phyloP scores from a whole-genome alignment of 2,797 vertebrate genomes.

The Microctenopoma lineatum region DNA sequence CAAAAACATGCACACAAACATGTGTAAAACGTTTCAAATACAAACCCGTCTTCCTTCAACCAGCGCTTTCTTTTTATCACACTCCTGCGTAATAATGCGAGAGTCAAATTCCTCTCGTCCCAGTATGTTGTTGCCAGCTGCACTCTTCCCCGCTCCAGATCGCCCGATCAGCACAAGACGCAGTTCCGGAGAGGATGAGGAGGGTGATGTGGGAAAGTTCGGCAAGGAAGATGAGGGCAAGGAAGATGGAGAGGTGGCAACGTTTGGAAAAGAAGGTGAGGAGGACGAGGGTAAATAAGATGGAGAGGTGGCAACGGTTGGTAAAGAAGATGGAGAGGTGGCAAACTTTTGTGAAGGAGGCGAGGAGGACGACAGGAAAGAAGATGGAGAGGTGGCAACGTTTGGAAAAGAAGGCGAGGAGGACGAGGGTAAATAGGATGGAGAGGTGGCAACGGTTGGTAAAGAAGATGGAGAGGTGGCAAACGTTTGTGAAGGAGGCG shows the following conservation, averaged over 20 bases:
- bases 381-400: not conserved
- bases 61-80: slow-evolving; percentile 74
- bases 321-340: not conserved
- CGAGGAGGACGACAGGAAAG: not conserved
- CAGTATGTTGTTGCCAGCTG: slow-evolving; percentile 78
- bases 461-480: not conserved
- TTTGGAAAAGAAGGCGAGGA: not conserved
- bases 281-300: not conserved
- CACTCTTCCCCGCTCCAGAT: slow-evolving; percentile 81
- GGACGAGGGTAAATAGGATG: not conserved
- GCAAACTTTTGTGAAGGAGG: slow-evolving; percentile 18
- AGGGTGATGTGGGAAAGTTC: not conserved
- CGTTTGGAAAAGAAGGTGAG: not conserved
- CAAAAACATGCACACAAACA: not conserved
- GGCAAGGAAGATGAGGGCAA: too few species aligned
- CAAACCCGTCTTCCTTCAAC: slow-evolving; percentile 71
- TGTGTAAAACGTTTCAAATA: slow-evolving; percentile 6
- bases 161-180: slow-evolving; percentile 82
- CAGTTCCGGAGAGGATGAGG: slow-evolving; percentile 59
- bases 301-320: not conserved
- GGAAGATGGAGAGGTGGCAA: not conserved
- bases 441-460: not conserved
- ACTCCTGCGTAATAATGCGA: slow-evolving; percentile 61
- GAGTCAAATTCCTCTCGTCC: slow-evolving; percentile 72
- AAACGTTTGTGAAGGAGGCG: not conserved